Evolutionary conservation across 2,797 vertebrate genomes (phyloP).

Genomic region (Epinephelus awoara): DNA sequence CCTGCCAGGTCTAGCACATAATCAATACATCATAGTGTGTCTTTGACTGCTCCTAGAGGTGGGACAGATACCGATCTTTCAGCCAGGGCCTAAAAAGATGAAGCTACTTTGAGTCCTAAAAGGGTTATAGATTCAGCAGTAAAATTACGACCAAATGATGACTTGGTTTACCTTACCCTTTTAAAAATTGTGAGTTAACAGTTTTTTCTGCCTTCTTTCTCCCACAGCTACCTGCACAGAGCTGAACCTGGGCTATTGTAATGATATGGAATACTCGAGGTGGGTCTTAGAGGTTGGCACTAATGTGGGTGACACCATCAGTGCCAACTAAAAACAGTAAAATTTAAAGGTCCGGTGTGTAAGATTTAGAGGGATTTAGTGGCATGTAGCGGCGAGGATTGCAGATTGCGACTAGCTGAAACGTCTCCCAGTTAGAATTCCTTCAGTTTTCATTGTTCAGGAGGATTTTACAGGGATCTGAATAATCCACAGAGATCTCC

Average conservation of each 20-base stretch:
- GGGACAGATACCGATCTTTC: not conserved
- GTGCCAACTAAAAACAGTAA: too few species aligned
- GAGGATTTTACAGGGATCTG: too few species aligned
- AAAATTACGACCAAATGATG: not conserved
- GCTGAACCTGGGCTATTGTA: slow-evolving; percentile 90
- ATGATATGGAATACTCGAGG: slow-evolving; percentile 88
- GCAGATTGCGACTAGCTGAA: too few species aligned
- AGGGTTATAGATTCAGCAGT: not conserved
- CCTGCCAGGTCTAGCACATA: not conserved
- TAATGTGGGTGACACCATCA: not conserved
- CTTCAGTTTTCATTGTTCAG: too few species aligned
- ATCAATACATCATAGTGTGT: not conserved
- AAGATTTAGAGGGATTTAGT: too few species aligned
- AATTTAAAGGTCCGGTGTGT: too few species aligned
- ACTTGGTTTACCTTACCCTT: not conserved
- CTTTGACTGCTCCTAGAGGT: not conserved
- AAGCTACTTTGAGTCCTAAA: not conserved
- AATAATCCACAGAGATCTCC: too few species aligned
- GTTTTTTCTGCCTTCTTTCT: slow-evolving; percentile 23
- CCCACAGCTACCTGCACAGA: slow-evolving; percentile 87
- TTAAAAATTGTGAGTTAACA: not conserved
- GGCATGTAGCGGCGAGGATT: too few species aligned
- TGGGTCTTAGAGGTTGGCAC: slow-evolving; percentile 55
- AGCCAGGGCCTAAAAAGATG: not conserved
- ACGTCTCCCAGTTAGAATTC: too few species aligned